phyloP scores from a whole-genome alignment of 2,113 vertebrate genomes.

The Oenanthe melanoleuca region DNA sequence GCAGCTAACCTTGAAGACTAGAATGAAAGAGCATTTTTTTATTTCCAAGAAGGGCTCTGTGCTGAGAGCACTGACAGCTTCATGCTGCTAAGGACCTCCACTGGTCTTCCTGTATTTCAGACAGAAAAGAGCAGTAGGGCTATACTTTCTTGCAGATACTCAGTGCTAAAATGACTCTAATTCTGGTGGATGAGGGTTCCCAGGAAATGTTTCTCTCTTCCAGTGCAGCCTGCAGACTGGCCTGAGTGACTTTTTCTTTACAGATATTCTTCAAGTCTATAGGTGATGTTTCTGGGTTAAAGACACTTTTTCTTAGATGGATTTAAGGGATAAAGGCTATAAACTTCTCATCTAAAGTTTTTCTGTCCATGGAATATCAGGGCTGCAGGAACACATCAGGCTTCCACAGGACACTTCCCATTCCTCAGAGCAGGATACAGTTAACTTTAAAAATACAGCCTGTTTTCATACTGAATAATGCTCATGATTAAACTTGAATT shows the following conservation, averaged over 20 bases:
- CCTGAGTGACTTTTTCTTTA: not conserved
- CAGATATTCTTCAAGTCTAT: not conserved
- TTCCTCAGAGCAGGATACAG: not conserved
- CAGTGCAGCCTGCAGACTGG: not conserved
- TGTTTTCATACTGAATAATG: slow-evolving; percentile 22
- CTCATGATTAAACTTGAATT: not conserved
- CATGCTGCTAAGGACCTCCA: not conserved
- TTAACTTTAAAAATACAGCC: slow-evolving; percentile 2
- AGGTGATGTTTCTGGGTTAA: not conserved
- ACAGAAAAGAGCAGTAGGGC: not conserved
- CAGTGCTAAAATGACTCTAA: not conserved
- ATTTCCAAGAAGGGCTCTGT: not conserved
- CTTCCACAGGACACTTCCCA: not conserved
- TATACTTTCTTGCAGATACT: not conserved
- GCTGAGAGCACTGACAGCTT: not conserved
- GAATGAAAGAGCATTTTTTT: not conserved
- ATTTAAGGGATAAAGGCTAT: not conserved
- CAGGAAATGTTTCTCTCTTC: not conserved
- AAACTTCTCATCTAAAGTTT: not conserved
- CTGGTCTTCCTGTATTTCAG: not conserved
- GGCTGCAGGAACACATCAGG: not conserved
- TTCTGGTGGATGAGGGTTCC: not conserved
- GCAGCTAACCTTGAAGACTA: not conserved
- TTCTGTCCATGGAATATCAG: not conserved
- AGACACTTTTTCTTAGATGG: not conserved